Conservation (phyloP, 1,140 invertebrate species). For the Mactra quadrangularis region DNA sequence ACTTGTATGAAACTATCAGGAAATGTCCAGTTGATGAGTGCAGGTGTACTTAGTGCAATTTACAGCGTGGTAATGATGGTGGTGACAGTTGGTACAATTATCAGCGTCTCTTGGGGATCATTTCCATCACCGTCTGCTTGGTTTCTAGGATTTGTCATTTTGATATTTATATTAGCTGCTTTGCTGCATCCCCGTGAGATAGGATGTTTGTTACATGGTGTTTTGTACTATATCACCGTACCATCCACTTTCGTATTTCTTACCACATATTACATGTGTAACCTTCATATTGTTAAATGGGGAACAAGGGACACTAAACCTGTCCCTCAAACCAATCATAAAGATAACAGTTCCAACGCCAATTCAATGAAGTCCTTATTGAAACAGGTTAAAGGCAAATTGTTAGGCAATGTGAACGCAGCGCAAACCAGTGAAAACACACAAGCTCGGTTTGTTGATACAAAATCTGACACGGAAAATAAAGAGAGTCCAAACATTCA, state of each 20-base stretch:
- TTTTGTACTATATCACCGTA: conserved; percentile 97
- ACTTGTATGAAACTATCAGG: conserved; percentile 97
- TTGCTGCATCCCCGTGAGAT: conserved; percentile 99
- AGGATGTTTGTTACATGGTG: conserved; percentile 95
- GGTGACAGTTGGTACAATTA: conserved; percentile 77
- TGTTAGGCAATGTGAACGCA: no score
- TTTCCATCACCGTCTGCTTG: conserved; percentile 89
- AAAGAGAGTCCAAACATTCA: no score
- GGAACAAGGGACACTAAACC: conserved; percentile 97
- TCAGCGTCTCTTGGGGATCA: conserved; percentile 69
- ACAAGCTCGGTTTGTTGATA: no score
- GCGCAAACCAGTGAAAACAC: no score
- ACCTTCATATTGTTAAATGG: conserved; percentile 98
- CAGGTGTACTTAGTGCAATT: conserved; percentile 85
- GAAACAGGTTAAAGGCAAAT: no score
- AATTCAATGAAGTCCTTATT: no score
- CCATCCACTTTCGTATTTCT: conserved; percentile 98
- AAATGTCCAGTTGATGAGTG: conserved; percentile 93
- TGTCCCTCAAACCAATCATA: no score
- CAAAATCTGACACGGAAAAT: no score
- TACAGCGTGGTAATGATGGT: conserved; percentile 81
- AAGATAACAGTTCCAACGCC: no score
- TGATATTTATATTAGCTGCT: conserved; percentile 96
- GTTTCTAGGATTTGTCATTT: conserved; percentile 96
- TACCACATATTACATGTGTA: conserved; percentile 98